Evolutionary conservation across 1,140 invertebrate genomes (phyloP), one percentile per base, ranked within the genome.

Genomic region (Aethina tumida): DNA sequence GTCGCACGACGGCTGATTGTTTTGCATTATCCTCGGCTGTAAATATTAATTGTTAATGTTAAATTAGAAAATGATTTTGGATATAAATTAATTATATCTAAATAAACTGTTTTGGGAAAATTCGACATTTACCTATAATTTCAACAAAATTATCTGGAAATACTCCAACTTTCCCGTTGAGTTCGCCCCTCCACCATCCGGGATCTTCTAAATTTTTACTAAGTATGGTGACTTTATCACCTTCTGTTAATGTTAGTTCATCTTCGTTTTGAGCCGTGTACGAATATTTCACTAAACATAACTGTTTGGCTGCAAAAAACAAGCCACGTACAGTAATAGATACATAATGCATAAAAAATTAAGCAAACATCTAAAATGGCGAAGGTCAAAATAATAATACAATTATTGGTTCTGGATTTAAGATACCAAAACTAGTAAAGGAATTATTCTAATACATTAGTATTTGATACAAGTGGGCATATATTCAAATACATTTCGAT

Each of bases 91-190:
- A n/a, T 26, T 26, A 10, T 26, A 26, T 26, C 13, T 26, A 26
- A 26, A 26, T 13, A 26, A 26, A 2, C 13, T 9, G 17, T 30
- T 30, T 4, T 30, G 3, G 17, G 9, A 2, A n/a, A 10, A 12
- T 9, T 30, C n/a, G 14, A 30, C 9, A 30, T 27, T 10, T 17
- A 39, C 36, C 37, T 39, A 59, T 30, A 17, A 82, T 61, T 3
- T 86, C 43, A 56, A 94, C 89, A 70, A 97, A 98, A 70, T 98
- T 97, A 58, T 97, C 93, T 3, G 95, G 95, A 62, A 99, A 98
- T 2, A 98, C 74, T 0, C 95, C 95, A 33, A 88, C 65, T 59
- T 78, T 77, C 17, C 92, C 93, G 45, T 80, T 76, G 0, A 94
- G 52, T 67, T 98, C 93, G 30, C 94, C 95, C 62, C 82, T 81